Base-by-base conservation (phyloP, 2,888 invertebrate genomes). In the Phania funesta region DNA sequence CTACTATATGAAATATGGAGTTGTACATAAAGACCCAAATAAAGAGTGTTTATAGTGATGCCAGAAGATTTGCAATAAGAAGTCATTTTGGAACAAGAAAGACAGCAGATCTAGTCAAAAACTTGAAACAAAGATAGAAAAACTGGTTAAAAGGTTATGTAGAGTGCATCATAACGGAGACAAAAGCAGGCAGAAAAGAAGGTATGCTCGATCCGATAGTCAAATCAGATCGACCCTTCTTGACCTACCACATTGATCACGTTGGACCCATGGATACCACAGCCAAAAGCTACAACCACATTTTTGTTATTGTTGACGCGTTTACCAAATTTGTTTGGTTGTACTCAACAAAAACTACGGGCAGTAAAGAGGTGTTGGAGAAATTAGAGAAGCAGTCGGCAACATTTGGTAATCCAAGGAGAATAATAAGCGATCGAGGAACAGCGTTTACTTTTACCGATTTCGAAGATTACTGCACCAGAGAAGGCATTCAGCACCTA, bases 401-500 rank as follows among this genome's bases (percentile, higher is more conserved):
- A 32, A 32, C 7, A 32, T 32, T 32, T 32, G 32, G 48, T 20
- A 3, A 13, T 0, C 20, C 5, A 83, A 77, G 56, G 71, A 67
- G 44, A 38, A 48, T n/a, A 56, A 56, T 11, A 77, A 67, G 56
- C 71, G 78, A n/a, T 60, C 74, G n/a, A 65, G 50, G 44, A 56
- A 64, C 56, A 24, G 71, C 73, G 6, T 71, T 78, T 32, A 78
- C 71, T 1, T 62, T 70, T 3, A 46, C 64, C 38, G 22, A 48
- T 7, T 48, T 48, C 48, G 3, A 20, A 11, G 48, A 48, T 1
- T 44, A 32, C 32, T 32, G 32, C 32, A 32, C 6, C 32, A 32
- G 32, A 32, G 32, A 32, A 32, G 32, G 32, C 18, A 44, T 44
- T 20, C 60, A 76, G 32, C 89, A 89, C 50, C 46, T 88, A 48